A percentile compares a stretch with the other conserved stretches of the same genome.
These are phyloP conservation scores for Lasius platythorax DNA, from an alignment of 2,888 invertebrate species.

Conservation along the genomic window DNA sequence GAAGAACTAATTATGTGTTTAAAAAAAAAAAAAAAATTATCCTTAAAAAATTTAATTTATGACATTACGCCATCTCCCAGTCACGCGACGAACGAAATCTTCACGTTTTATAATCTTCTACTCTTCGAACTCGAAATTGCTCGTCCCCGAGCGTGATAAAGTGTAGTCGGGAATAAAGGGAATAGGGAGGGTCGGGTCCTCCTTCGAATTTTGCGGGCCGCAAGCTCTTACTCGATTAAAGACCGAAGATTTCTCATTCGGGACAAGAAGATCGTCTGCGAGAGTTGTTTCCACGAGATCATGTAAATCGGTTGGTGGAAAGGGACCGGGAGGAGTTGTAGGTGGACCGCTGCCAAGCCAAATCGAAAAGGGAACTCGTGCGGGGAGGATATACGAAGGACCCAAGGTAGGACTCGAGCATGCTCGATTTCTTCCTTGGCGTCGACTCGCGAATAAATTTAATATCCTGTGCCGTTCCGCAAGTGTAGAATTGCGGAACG, in stretches of 20 bases:
- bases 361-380: conserved; percentile 68
- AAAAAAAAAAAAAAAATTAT: too few species aligned
- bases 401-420: conserved; percentile 12
- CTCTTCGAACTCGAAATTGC: not conserved
- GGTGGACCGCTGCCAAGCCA: conserved; percentile 65
- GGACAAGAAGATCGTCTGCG: conserved; percentile 58
- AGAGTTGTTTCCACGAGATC: conserved; percentile 67
- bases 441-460: conserved; percentile 50
- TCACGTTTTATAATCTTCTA: not conserved
- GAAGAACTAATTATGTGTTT: too few species aligned
- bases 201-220: conserved; percentile 46
- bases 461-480: conserved; percentile 31
- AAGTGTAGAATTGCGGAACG: conserved; percentile 41
- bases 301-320: conserved; percentile 64
- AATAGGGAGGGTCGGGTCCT: not conserved
- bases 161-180: not conserved
- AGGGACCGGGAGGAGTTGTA: conserved; percentile 8
- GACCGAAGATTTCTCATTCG: conserved; percentile 53
- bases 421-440: conserved; percentile 43
- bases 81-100: not conserved
- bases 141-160: not conserved
- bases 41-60: not conserved
- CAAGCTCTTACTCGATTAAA: conserved; percentile 39
- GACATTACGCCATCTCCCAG: not conserved
- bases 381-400: conserved; percentile 45